Evolutionary conservation across 1,140 invertebrate species (phyloP), one percentile per base, ranked within the genome.

Genomic region (Zaprionus davidi): DNA sequence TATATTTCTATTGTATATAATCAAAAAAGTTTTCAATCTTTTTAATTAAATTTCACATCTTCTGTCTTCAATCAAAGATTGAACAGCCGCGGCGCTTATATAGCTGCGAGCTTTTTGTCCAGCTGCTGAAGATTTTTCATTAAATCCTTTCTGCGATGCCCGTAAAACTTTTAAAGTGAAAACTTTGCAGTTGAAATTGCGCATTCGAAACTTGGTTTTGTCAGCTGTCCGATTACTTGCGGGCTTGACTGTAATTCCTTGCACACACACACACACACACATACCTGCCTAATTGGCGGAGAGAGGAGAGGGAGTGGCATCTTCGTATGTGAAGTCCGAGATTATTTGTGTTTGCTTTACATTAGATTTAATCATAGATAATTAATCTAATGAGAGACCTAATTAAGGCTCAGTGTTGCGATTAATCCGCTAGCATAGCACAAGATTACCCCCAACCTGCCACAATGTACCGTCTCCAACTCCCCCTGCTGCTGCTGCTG

Each of bases 341-440:
- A 51, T 69, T 28, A 74, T 70, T 75, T 51, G 20, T 63, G 66
- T 70, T 75, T 57, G 58, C 38, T 67, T 17, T 55, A 65, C 49
- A 62, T 69, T 69, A 69, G 44, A 46, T 51, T 55, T 58, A 49
- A 69, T 69, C 62, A 69, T 49, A 56, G 51, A 65, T 65, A 64
- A 71, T 71, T 71, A 71, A 71, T 57, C 38, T 57, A 67, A 56
- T 67, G 41, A 67, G 20, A 36, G 55, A 46, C n/a, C 56, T 28
- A 67, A 67, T 67, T 67, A 58, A 38, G 11, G 55, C 26, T 66
- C 22, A 41, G 13, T 38, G 55, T 46, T 34, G 65, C 55, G 17
- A 46, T 67, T 67, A 67, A 58, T 67, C 65, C 65, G 41, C 20
- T 0, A 34, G 31, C 31, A 38, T 11, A 20, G 20, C n/a, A 24